Conservation (phyloP, 2,113 vertebrate species). For the Thalassarche chlororhynchos region DNA sequence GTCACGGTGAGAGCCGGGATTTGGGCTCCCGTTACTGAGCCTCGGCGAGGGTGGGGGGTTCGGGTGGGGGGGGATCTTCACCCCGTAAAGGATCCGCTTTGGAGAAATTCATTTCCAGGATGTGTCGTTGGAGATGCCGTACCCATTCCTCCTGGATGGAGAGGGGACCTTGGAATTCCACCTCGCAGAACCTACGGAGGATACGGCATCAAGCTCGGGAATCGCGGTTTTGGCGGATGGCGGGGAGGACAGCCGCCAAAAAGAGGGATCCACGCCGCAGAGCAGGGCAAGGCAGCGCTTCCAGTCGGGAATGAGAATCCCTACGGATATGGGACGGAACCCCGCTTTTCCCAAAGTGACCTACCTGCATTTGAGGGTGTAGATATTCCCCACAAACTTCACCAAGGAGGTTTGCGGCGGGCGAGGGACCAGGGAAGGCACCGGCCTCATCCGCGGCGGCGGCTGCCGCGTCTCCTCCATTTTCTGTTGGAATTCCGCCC, state of each 20-base stretch:
- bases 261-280: accelerated
- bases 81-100: constrained; percentile 76
- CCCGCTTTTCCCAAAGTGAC: background rate
- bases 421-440: constrained; percentile 91
- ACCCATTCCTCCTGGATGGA: constrained; percentile 98
- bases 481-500: constrained; percentile 70
- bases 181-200: constrained; percentile 89
- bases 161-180: constrained; percentile 93
- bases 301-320: background rate
- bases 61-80: constrained; percentile 41
- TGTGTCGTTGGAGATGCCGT: constrained; percentile 93
- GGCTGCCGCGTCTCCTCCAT: constrained; percentile 82
- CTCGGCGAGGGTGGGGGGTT: constrained; percentile 63
- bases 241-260: too few species aligned
- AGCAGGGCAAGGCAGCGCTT: too few species aligned
- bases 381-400: constrained; percentile 93
- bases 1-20: background rate
- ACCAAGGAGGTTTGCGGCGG: constrained; percentile 91
- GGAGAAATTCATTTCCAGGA: constrained; percentile 94
- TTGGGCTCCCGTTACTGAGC: constrained; percentile 5
- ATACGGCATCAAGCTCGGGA: background rate
- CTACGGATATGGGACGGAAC: background rate
- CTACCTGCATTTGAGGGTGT: constrained; percentile 97
- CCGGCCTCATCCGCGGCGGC: constrained; percentile 85
- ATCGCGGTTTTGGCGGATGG: background rate